Evolutionary conservation across 1,140 invertebrate genomes (phyloP).

Genomic region (Acromyrmex charruanus): DNA sequence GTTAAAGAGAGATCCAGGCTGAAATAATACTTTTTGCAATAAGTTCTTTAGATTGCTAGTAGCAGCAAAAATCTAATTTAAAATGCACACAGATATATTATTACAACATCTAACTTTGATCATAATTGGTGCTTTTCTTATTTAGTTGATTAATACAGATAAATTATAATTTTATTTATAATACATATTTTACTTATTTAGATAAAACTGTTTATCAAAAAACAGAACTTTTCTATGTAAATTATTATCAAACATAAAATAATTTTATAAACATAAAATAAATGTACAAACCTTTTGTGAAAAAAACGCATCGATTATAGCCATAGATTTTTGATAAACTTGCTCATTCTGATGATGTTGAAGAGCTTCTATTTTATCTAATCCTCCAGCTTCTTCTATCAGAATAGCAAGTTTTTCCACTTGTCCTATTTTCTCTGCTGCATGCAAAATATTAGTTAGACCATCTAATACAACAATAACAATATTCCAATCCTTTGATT

Average conservation of each 20-base stretch:
- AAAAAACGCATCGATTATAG: constrained; percentile 95
- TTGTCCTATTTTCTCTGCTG: constrained; percentile 87
- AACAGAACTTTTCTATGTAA: not conserved
- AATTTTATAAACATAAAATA: not conserved
- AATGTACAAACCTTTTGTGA: constrained; percentile 85
- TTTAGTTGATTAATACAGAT: too few relatives aligned
- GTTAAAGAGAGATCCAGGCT: too few relatives aligned
- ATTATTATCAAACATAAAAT: constrained; percentile 1
- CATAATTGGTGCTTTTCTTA: too few relatives aligned
- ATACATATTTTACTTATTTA: not conserved
- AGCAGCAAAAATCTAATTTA: too few relatives aligned
- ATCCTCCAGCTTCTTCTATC: constrained; percentile 89
- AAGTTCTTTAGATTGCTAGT: too few relatives aligned
- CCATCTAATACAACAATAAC: constrained; percentile 89
- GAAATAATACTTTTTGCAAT: too few relatives aligned
- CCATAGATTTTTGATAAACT: constrained; percentile 94
- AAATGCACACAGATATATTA: too few relatives aligned
- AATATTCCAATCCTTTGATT: constrained; percentile 88
- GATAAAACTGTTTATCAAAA: not conserved
- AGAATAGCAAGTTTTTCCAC: constrained; percentile 86
- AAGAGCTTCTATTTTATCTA: constrained; percentile 92
- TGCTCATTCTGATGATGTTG: constrained; percentile 92
- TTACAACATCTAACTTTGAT: too few relatives aligned
- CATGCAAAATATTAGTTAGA: constrained; percentile 88
- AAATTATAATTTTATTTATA: too few relatives aligned